These are phyloP conservation scores for Venustaconcha ellipsiformis DNA, from an alignment of 1,140 invertebrate species.

Conservation along the genomic window DNA sequence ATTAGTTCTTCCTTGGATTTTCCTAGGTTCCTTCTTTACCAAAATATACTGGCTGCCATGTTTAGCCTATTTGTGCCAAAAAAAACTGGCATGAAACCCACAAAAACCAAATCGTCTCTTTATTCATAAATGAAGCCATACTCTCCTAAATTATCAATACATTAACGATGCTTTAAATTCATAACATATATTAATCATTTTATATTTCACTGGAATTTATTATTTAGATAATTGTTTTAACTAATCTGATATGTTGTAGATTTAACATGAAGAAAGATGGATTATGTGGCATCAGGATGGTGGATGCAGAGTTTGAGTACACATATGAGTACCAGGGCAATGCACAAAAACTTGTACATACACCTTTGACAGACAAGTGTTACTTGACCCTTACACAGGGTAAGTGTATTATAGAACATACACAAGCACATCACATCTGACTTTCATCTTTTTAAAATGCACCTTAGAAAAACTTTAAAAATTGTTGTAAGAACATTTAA, in stretches of 20 bases:
- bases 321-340: conserved; percentile 98
- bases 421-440: neutral
- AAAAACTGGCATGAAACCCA: no score
- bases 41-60: no score
- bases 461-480: no score
- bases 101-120: no score
- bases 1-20: no score
- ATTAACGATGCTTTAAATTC: no score
- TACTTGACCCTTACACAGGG: conserved; percentile 94
- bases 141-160: no score
- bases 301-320: conserved; percentile 92
- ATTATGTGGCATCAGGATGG: conserved; percentile 75
- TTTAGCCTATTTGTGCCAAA: no score
- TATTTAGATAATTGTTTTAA: neutral
- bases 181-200: neutral
- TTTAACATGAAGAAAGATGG: conserved; percentile 71
- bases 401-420: conserved; percentile 45
- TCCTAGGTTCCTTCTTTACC: no score
- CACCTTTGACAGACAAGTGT: conserved; percentile 94
- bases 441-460: no score
- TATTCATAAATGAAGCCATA: no score
- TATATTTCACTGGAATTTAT: neutral
- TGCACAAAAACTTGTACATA: conserved; percentile 90
- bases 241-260: conserved; percentile 48
- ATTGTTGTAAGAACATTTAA: no score